Percentiles rank a stretch among this genome's conserved stretches.
phyloP scores from a whole-genome alignment of 2,888 invertebrate species.

The Caenorhabditis sp. region DNA sequence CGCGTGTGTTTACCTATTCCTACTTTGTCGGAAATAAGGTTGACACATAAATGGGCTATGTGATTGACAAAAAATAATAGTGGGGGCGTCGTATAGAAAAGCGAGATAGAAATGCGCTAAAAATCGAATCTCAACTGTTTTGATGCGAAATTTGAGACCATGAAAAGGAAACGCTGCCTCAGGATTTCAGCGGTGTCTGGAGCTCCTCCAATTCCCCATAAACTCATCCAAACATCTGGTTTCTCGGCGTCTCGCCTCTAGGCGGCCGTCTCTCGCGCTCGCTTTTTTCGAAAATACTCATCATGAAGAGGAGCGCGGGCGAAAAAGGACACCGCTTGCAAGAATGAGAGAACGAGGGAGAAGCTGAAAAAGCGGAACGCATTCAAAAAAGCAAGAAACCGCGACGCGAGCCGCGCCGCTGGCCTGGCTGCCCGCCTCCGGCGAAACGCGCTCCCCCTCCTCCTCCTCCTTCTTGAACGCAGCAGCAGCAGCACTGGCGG shows the following conservation, averaged over 20 bases:
- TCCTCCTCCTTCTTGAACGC: conserved; percentile 42
- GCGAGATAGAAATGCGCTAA: conserved; percentile 5
- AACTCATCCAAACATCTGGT: conserved; percentile 9
- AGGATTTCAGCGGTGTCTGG: not conserved
- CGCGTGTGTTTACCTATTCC: conserved; percentile 2
- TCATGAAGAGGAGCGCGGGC: not conserved
- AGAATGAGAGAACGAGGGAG: not conserved
- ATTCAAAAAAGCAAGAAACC: conserved; percentile 35
- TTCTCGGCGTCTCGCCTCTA: not conserved
- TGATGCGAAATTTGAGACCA: conserved; percentile 12
- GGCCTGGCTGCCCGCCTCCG: conserved; percentile 9
- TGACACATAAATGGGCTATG: conserved; percentile 16
- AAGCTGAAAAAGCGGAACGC: conserved; percentile 14
- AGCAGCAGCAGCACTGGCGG: conserved; percentile 31
- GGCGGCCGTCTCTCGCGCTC: not conserved
- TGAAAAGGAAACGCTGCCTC: not conserved
- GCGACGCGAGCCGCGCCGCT: conserved; percentile 52
- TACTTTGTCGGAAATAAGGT: not conserved
- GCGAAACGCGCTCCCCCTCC: conserved; percentile 16
- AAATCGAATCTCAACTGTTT: conserved; percentile 1
- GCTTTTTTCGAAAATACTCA: conserved; percentile 4
- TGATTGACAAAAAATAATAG: conserved; percentile 14
- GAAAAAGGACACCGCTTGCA: not conserved
- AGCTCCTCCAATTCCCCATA: conserved; percentile 10
- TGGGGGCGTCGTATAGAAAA: not conserved